Evolutionary conservation across 2,113 vertebrate genomes (phyloP).

Genomic region (Speoplatyrhinus poulsoni): DNA sequence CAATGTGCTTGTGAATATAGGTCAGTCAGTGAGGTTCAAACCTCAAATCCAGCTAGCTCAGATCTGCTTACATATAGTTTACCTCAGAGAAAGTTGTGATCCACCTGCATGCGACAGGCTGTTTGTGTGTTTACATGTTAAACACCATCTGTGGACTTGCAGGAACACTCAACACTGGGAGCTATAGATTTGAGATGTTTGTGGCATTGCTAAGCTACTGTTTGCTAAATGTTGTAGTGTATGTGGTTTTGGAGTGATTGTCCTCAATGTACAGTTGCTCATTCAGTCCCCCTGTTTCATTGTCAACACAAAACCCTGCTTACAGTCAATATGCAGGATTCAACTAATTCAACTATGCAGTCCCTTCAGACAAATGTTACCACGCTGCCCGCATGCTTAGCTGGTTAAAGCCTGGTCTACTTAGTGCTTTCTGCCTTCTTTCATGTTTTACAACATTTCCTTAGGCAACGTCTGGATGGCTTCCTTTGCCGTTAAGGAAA

Average conservation of each 20-base stretch:
- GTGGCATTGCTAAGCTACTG: slow-evolving; percentile 17
- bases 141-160: slow-evolving; percentile 38
- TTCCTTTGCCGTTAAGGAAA: slow-evolving; percentile 46
- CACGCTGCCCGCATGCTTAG: background rate
- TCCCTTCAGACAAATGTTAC: background rate
- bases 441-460: slow-evolving; percentile 1
- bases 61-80: slow-evolving; percentile 12
- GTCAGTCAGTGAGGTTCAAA: slow-evolving; percentile 26
- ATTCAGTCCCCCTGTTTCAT: slow-evolving; percentile 23
- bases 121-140: slow-evolving; percentile 6
- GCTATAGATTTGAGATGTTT: slow-evolving; percentile 2
- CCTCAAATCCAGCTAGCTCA: slow-evolving; percentile 9
- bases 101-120: slow-evolving; percentile 17
- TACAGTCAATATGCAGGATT: slow-evolving; percentile 20
- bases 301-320: slow-evolving; percentile 15
- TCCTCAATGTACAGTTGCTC: slow-evolving; percentile 31
- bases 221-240: slow-evolving; percentile 22
- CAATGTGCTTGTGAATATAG: slow-evolving; percentile 15
- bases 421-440: background rate
- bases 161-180: background rate
- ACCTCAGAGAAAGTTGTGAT: slow-evolving; percentile 45
- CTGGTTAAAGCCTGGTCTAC: background rate
- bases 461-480: background rate
- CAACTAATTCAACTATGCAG: background rate
- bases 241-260: slow-evolving; percentile 24